These are phyloP conservation scores for Pedicia rivosa DNA, from an alignment of 2,888 invertebrate species.

Conservation along the genomic window DNA sequence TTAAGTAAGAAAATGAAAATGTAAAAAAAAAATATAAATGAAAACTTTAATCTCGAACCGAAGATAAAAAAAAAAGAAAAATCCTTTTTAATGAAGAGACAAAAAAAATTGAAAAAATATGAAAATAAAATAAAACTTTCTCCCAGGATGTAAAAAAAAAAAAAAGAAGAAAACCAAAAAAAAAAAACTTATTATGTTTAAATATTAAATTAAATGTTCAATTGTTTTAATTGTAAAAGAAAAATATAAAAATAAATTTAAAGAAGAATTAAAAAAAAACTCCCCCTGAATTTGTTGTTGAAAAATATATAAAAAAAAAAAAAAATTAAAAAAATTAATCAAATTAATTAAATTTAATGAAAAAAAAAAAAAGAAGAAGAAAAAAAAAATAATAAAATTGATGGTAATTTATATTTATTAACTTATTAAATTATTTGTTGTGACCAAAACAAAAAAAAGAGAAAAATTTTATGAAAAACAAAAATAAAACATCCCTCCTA, in stretches of 20 bases:
- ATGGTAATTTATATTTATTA: neutral
- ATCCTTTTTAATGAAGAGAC: no score
- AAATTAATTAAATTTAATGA: neutral
- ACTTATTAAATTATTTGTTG: no score
- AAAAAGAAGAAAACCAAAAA: neutral
- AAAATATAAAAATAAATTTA: neutral
- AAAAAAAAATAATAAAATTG: conserved; percentile 1
- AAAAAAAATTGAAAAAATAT: no score
- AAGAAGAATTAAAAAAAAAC: neutral
- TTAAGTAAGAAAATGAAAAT: no score
- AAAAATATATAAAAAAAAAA: conserved; percentile 1
- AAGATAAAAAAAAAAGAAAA: neutral
- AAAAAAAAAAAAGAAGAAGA: neutral
- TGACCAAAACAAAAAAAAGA: no score
- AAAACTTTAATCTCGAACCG: neutral
- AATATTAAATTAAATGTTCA: conserved; percentile 2
- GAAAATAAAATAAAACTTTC: neutral
- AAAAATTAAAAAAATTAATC: conserved; percentile 1
- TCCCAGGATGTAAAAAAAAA: neutral
- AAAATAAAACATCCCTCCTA: no score
- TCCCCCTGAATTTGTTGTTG: no score
- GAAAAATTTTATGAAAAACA: no score
- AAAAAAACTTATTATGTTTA: neutral
- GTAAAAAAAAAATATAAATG: neutral
- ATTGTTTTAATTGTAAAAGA: conserved; percentile 3